Conservation (phyloP, 2,113 vertebrate species). For the Mobula birostris region DNA sequence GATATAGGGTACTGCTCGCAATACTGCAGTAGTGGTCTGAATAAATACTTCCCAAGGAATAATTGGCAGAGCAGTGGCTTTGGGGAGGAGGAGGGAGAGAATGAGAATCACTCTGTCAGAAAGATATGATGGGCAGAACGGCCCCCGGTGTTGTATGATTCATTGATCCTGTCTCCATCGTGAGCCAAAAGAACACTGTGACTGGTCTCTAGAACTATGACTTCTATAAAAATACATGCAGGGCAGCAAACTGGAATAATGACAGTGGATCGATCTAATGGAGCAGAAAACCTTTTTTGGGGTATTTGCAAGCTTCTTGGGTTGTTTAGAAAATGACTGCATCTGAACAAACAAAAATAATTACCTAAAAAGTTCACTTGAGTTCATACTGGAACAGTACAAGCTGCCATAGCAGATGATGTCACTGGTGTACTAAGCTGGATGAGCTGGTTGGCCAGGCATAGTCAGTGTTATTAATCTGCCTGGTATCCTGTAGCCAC, state of each 20-base stretch:
- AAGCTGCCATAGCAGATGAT: neutral
- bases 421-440: neutral
- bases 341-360: neutral
- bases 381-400: neutral
- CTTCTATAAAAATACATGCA: neutral
- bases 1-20: too few relatives aligned
- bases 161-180: neutral
- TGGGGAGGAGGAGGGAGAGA: too few relatives aligned
- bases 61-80: neutral
- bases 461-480: neutral
- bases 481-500: neutral
- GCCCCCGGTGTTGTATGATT: neutral
- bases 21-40: neutral
- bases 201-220: neutral
- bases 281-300: neutral
- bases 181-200: neutral
- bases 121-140: neutral
- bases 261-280: neutral
- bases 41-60: neutral
- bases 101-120: neutral
- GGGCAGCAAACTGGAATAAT: neutral
- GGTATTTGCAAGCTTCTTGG: neutral
- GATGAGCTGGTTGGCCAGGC: neutral
- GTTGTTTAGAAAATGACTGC: neutral
- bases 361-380: neutral